Evolutionary conservation across 2,797 vertebrate species (phyloP).

Genomic region (Eleutherodactylus coqui): DNA sequence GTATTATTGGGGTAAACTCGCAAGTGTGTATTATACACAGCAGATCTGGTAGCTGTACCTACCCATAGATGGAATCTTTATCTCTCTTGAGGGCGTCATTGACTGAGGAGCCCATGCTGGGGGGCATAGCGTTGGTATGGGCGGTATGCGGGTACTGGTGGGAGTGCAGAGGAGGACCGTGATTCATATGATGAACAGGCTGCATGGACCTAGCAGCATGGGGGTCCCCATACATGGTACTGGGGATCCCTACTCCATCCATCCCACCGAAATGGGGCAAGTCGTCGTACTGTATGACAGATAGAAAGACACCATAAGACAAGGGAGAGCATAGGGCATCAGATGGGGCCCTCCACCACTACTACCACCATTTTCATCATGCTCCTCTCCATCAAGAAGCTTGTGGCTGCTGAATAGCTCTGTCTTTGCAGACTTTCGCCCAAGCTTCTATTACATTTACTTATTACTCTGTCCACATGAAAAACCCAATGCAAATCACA

Average conservation of each 20-base stretch:
- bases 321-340: conserved; percentile 45
- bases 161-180: conserved; percentile 94
- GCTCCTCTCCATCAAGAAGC: neutral
- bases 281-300: conserved; percentile 95
- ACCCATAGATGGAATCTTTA: conserved; percentile 99
- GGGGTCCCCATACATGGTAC: conserved; percentile 98
- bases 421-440: conserved; percentile 22
- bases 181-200: conserved; percentile 96
- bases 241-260: conserved; percentile 97
- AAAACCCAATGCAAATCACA: conserved; percentile 55
- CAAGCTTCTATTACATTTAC: conserved; percentile 11
- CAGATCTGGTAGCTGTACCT: conserved; percentile 74
- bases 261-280: conserved; percentile 96
- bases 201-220: conserved; percentile 97
- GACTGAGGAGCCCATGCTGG: conserved; percentile 97
- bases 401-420: conserved; percentile 37
- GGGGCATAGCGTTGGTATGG: conserved; percentile 96
- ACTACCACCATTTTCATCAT: neutral
- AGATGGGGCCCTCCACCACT: conserved; percentile 31
- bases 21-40: neutral
- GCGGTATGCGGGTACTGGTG: conserved; percentile 98
- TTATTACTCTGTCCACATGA: conserved; percentile 24
- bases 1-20: neutral
- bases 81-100: conserved; percentile 99
- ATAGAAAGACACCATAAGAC: conserved; percentile 69